Evolutionary conservation across 2,113 vertebrate genomes (phyloP), one percentile per base, ranked within the genome.

Genomic region (Oplegnathus fasciatus): DNA sequence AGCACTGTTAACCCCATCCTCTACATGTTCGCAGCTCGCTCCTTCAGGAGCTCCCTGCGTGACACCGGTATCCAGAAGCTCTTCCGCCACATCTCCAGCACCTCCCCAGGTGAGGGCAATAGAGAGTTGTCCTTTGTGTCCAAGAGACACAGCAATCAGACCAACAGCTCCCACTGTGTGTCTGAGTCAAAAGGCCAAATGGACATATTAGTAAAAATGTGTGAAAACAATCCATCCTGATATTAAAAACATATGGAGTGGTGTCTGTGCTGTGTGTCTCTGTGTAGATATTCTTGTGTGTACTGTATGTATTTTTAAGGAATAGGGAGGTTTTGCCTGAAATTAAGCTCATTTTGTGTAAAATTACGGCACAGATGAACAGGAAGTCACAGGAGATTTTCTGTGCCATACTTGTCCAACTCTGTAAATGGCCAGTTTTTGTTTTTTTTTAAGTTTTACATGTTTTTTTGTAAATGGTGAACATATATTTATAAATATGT

Each of bases 1-100:
- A 96, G 95, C 90, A 94, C 93, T 0, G 61, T 93, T 5, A 96
- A 96, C 86, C 96, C 96, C 3, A 80, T 96, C 28, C 92, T 96
- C 57, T 96, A 96, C 78, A 93, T 95, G 74, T 96, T 95, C n/a
- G 95, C 95, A 0, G 95, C 96, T 1, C 94, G 93, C 34, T 91
- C 93, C 8, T 96, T 96, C 86, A 92, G 94, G 50, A 94, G 85
- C 57, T 96, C 95, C 1, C 55, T 95, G 58, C 71, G 86, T 6
- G 94, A 95, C 44, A 96, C 91, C 0, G 95, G 95, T n/a, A 94
- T 96, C 30, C 90, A 93, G 80, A 95, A 95, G 76, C 94, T 96
- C 18, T 96, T 96, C 79, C 93, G 46, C 11, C 94, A 96, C 84
- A 94, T 96, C 87, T 96, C 95, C 77, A 95, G 95, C 86, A 94